These are phyloP conservation scores for Pharmacophagus antenor DNA, from an alignment of 2,888 invertebrate species.

Conservation along the genomic window DNA sequence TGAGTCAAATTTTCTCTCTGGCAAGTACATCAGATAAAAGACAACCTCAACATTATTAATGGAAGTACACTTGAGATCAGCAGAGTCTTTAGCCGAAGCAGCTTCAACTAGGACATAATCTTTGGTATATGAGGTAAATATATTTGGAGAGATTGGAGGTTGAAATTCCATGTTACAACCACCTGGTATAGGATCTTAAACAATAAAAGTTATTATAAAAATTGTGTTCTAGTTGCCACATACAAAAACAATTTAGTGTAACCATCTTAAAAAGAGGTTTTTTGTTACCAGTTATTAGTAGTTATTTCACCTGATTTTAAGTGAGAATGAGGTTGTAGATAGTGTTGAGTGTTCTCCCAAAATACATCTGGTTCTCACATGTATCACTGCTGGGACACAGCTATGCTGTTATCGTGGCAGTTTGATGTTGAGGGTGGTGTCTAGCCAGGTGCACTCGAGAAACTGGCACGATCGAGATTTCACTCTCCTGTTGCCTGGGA, in stretches of 20 bases:
- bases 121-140: slow-evolving; percentile 57
- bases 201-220: slow-evolving; percentile 30
- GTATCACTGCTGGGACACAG: too few relatives aligned
- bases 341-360: too few relatives aligned
- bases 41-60: slow-evolving; percentile 52
- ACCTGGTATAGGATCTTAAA: slow-evolving; percentile 88
- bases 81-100: slow-evolving; percentile 67
- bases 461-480: too few relatives aligned
- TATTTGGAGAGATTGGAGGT: slow-evolving; percentile 82
- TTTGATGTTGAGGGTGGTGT: too few relatives aligned
- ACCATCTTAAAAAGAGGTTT: too few relatives aligned
- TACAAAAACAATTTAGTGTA: background rate
- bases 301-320: too few relatives aligned
- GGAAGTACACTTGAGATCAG: slow-evolving; percentile 46
- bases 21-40: slow-evolving; percentile 83
- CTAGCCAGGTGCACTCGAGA: too few relatives aligned
- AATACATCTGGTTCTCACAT: too few relatives aligned
- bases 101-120: slow-evolving; percentile 77
- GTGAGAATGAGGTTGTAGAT: too few relatives aligned
- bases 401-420: too few relatives aligned
- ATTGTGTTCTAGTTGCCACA: background rate
- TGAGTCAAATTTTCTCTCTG: slow-evolving; percentile 76
- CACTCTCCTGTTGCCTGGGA: too few relatives aligned
- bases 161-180: slow-evolving; percentile 88
- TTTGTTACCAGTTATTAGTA: too few relatives aligned